Conservation (phyloP, 2,888 invertebrate species). For the Choristoneura rosaceana region DNA sequence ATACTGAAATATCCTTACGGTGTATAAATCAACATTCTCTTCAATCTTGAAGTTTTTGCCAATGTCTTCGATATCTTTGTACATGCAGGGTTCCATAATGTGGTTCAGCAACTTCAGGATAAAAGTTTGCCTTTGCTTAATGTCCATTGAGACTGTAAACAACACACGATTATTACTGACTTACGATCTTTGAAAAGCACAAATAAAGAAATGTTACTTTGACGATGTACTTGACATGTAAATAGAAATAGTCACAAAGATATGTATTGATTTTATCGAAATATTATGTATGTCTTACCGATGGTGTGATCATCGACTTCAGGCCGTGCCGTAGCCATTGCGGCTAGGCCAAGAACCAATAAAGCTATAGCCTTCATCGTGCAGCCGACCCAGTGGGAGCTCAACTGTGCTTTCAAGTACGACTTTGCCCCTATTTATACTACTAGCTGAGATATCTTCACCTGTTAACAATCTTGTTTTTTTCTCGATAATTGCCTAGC, state of each 20-base stretch:
- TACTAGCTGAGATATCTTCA: conserved; percentile 42
- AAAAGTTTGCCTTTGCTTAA: conserved; percentile 76
- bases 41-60: conserved; percentile 75
- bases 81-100: conserved; percentile 76
- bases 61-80: conserved; percentile 75
- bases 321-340: conserved; percentile 67
- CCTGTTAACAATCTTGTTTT: conserved; percentile 40
- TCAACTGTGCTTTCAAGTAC: conserved; percentile 62
- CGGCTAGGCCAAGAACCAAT: conserved; percentile 68
- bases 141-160: conserved; percentile 69
- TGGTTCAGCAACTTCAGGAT: conserved; percentile 83
- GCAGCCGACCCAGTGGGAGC: conserved; percentile 61
- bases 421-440: conserved; percentile 59
- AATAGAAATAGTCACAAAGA: no score
- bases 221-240: no score
- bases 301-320: conserved; percentile 66
- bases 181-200: not conserved
- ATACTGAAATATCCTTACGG: conserved; percentile 55
- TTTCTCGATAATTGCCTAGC: conserved; percentile 22
- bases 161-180: not conserved
- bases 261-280: no score
- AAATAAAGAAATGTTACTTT: no score
- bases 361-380: conserved; percentile 70
- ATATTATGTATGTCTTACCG: conserved; percentile 54
- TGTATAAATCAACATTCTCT: conserved; percentile 67